Evolutionary conservation across 2,888 invertebrate genomes (phyloP).

Genomic region (Oligia fasciuncula): DNA sequence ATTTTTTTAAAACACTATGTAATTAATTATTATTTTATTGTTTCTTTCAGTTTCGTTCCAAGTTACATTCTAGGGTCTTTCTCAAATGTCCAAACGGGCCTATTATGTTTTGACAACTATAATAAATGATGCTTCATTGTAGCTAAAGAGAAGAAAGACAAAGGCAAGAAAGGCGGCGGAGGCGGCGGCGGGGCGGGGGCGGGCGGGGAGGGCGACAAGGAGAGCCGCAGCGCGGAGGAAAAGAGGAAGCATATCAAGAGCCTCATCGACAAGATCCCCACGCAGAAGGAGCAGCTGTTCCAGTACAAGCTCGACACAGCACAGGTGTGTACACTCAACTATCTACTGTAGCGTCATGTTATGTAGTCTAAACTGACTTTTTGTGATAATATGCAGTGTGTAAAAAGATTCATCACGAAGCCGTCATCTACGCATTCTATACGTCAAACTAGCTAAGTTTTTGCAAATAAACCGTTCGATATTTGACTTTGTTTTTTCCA

Average conservation of each 20-base stretch:
- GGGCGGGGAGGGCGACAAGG: slow-evolving; percentile 72
- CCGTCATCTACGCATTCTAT: neutral
- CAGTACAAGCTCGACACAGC: slow-evolving; percentile 97
- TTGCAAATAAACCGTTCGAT: neutral
- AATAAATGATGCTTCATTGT: neutral
- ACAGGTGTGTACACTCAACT: slow-evolving; percentile 82
- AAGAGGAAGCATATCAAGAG: slow-evolving; percentile 98
- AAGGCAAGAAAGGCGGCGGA: slow-evolving; percentile 92
- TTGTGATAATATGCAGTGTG: neutral
- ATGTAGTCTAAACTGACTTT: neutral
- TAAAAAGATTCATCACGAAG: neutral
- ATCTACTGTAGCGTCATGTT: neutral
- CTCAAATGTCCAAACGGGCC: too few relatives aligned
- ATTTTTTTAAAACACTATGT: too few relatives aligned
- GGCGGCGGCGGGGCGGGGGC: slow-evolving; percentile 89
- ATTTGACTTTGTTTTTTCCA: neutral
- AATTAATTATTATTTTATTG: too few relatives aligned
- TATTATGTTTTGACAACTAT: neutral
- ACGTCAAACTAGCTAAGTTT: neutral
- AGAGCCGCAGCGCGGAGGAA: slow-evolving; percentile 95
- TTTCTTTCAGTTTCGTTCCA: too few relatives aligned
- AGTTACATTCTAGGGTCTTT: too few relatives aligned
- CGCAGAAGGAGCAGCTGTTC: slow-evolving; percentile 98
- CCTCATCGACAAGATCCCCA: slow-evolving; percentile 99
- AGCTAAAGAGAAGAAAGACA: slow-evolving; percentile 76